Evolutionary conservation across 1,140 invertebrate genomes (phyloP), one percentile per base, ranked within the genome.

Genomic region (Camponotus vicinus): DNA sequence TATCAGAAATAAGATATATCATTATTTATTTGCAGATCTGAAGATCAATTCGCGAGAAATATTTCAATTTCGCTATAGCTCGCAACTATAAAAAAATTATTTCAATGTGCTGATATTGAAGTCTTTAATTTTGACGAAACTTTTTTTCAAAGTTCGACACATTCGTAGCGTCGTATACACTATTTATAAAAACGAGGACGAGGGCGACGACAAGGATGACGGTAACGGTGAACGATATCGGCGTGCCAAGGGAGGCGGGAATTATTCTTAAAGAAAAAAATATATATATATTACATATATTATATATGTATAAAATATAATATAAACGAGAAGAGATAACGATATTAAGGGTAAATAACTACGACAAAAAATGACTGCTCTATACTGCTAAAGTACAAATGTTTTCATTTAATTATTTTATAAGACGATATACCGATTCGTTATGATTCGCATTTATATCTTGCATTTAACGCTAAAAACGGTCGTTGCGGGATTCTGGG

Each of bases 351-450:
- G 63, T 91, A 85, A 90, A 91, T 87, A 91, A 87, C 88, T 90
- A 90, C 86, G 89, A 94, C 91, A 95, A 94, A 71, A 79, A 90
- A 95, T 91, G 94, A 95, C 94, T 95, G 94, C 94, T 95, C 94
- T 95, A 95, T 94, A 95, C 94, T 95, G 94, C 94, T 95, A 94
- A 94, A 95, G 94, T 95, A 95, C 94, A 95, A 95, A 95, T 94
- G 93, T 95, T 95, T 95, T 94, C 92, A 94, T 93, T 95, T 95
- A 94, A 94, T 94, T 95, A 93, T 93, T 94, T 93, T 94, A 91
- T 92, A 92, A 90, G 92, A 90, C 21, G 75, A 90, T 90, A 88
- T 90, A 52, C 49, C 63, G 86, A 89, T 91, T 89, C 80, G 80
- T 88, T 92, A 91, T 61, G 80, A 15, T 45, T 27, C 52, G 55